Conservation (phyloP, 1,140 invertebrate species). For the Cecropterus lyciades region DNA sequence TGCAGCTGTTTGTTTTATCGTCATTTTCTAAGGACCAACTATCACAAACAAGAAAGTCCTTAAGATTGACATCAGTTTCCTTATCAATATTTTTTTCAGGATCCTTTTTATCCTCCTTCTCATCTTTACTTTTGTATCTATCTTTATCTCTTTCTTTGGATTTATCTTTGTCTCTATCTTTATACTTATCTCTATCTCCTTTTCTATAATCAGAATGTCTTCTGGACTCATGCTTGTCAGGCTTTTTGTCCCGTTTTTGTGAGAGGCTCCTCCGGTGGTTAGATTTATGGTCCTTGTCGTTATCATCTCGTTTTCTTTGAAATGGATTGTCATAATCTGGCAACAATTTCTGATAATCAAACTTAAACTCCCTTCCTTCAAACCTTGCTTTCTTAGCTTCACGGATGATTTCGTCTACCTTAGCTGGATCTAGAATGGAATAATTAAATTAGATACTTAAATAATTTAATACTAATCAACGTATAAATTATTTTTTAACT, state of each 20-base stretch:
- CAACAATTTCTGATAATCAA: conserved; percentile 71
- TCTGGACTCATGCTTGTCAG: conserved; percentile 56
- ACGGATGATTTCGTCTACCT: conserved; percentile 74
- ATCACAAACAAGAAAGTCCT: conserved; percentile 77
- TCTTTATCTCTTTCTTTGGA: conserved; percentile 43
- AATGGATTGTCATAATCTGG: conserved; percentile 78
- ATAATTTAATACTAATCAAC: too few relatives aligned
- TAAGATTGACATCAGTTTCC: conserved; percentile 71
- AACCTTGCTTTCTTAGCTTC: conserved; percentile 72
- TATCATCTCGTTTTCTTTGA: conserved; percentile 68
- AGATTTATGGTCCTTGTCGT: conserved; percentile 41
- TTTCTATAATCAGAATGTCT: conserved; percentile 56
- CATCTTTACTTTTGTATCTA: conserved; percentile 44
- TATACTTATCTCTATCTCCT: conserved; percentile 53
- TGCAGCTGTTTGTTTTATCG: conserved; percentile 59
- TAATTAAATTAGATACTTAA: conserved; percentile 5
- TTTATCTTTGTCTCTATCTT: conserved; percentile 49
- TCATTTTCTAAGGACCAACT: conserved; percentile 81
- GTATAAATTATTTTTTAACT: too few relatives aligned
- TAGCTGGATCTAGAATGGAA: conserved; percentile 68
- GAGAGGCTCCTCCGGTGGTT: conserved; percentile 40
- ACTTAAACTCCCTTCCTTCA: conserved; percentile 74
- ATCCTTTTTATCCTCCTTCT: conserved; percentile 38
- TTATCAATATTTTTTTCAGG: conserved; percentile 43
- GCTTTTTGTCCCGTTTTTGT: conserved; percentile 49